Conservation (phyloP, 2,113 vertebrate species). For the Formicarius rufipectus region DNA sequence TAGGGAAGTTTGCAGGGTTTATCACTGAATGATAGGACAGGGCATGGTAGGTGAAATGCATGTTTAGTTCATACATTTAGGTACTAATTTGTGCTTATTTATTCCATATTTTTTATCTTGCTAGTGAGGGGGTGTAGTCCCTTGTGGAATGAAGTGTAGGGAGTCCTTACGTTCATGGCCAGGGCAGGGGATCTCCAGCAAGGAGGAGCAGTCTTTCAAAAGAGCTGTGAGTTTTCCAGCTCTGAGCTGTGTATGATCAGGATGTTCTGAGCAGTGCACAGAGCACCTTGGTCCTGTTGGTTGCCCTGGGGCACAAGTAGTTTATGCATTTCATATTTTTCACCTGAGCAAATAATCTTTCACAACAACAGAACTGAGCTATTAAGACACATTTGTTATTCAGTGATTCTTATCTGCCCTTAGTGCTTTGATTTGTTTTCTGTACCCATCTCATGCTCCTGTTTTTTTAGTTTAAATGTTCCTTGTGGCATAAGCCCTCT, state of each 20-base stretch:
- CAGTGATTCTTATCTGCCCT: background rate
- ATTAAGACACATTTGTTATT: background rate
- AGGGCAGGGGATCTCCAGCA: background rate
- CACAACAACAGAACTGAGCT: background rate
- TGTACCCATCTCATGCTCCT: background rate
- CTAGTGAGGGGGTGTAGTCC: background rate
- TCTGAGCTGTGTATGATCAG: background rate
- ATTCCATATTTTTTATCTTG: background rate
- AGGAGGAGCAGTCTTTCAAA: background rate
- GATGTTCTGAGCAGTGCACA: background rate
- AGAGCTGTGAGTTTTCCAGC: background rate
- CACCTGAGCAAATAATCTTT: background rate
- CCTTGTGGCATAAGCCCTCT: background rate
- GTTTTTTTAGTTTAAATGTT: background rate
- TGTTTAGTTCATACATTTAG: background rate
- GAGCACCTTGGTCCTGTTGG: background rate
- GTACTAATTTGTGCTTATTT: background rate
- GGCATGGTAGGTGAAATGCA: background rate
- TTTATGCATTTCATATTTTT: background rate
- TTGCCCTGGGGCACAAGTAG: background rate
- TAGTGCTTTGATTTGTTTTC: background rate
- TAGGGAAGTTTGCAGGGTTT: background rate
- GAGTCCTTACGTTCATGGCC: background rate
- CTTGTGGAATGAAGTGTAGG: background rate
- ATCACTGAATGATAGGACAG: background rate